Base-by-base conservation (phyloP, 2,797 vertebrate species). In the Taenioides sp. region DNA sequence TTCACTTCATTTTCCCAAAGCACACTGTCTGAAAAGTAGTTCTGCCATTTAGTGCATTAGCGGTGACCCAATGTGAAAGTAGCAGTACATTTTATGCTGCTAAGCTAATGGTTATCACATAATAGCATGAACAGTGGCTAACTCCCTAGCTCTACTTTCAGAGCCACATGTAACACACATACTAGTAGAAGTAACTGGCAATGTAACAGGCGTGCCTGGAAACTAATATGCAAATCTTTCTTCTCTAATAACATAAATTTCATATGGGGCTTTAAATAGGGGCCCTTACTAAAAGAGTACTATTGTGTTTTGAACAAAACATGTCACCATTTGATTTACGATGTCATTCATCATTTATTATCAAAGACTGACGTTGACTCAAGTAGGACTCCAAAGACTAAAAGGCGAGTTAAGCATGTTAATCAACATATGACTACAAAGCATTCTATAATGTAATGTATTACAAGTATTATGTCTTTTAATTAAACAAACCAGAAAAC, bases 31-130 rank as follows among this genome's bases (percentile, higher is more conserved):
- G 23, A 47, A 65, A 65, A 65, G 37, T 50, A 65, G 43, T 65
- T 49, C 23, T 49, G 43, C 22, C 64, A 47, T 65, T 65, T 65
- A 65, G 64, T 65, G 43, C 64, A 65, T 65, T 65, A 65, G 64
- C 17, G 1, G 43, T 65, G 64, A 65, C 43, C 64, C 64, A 18
- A 5, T 65, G 64, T 49, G 64, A 50, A 65, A 49, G 64, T 65
- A 25, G 43, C 64, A 49, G 64, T n/a, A 11, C 43, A 49, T 65
- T 65, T 27, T 11, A 16, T 18, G 43, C 16, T 18, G 23, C 12
- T 65, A 49, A 65, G n/a, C 22, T 50, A 65, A 65, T 65, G 64
- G 43, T 50, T 65, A 49, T 65, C 64, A 50, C 40, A 50, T 65
- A 65, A 65, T 34, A 54, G 65, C 52, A 28, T 54, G 49, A 28